These are phyloP conservation scores for Benitochromis conjunctus DNA, from an alignment of 2,113 vertebrate genomes.

Conservation along the genomic window DNA sequence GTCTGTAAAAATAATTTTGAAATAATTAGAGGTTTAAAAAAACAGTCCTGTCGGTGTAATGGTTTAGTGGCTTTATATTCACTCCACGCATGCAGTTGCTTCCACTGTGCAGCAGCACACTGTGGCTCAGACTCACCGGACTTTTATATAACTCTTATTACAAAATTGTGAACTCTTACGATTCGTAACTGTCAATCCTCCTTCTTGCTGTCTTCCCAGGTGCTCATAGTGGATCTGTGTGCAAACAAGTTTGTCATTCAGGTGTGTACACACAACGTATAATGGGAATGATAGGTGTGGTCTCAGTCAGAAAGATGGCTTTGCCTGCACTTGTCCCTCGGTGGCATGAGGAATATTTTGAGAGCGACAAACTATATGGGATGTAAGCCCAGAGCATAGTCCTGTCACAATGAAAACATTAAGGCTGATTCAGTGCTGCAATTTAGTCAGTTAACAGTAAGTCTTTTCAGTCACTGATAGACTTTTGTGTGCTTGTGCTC, in stretches of 20 bases:
- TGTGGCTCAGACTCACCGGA: background rate
- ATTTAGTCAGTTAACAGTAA: background rate
- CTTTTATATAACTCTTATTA: background rate
- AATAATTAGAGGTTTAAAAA: background rate
- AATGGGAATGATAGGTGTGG: conserved; percentile 35
- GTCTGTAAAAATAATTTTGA: conserved; percentile 50
- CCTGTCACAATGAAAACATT: background rate
- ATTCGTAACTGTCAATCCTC: conserved; percentile 16
- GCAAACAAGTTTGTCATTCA: conserved; percentile 89
- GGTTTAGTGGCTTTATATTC: background rate
- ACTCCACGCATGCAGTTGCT: background rate
- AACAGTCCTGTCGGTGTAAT: background rate
- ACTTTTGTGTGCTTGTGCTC: background rate
- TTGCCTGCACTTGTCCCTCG: conserved; percentile 44
- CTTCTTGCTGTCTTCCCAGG: conserved; percentile 71
- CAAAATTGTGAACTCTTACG: background rate
- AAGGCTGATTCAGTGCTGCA: background rate
- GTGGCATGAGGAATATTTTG: background rate
- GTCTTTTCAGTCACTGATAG: background rate
- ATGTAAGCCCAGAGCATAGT: background rate
- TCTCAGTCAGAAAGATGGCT: background rate
- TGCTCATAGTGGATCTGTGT: conserved; percentile 96
- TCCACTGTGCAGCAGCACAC: background rate
- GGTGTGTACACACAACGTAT: conserved; percentile 76
- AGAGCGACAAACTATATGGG: conserved; percentile 3